Evolutionary conservation across 2,888 invertebrate genomes (phyloP), one percentile per base, ranked within the genome.

Genomic region (Rhodophaea formosa): DNA sequence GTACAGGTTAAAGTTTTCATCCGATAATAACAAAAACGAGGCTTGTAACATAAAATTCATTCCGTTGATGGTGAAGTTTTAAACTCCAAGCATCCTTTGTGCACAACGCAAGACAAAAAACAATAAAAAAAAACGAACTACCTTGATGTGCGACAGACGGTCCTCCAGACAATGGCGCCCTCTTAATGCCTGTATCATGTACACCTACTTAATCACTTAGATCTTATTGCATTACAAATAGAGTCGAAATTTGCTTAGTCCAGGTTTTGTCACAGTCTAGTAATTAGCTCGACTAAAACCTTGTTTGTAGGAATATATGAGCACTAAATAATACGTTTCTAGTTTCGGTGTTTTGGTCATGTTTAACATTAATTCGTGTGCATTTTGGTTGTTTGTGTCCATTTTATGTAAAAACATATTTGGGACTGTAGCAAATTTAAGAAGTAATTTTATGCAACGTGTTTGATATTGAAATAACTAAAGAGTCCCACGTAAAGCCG

Each of bases 61-160:
- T 51, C 35, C 35, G 51, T 23, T 55, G 60, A 63, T 59, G 57
- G 58, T 59, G 54, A 55, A 16, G 56, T 53, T 45, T 54, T 32
- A 43, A 43, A 53, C 47, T 57, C 56, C 59, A 58, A 14, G 30
- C 44, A 15, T 46, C 49, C 23, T 39, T 51, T 45, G 55, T 53
- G 30, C 45, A 56, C 57, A 58, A 35, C 59, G 59, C 61, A 62
- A 65, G 62, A 70, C 68, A 77, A 77, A 75, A 81, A 82, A 80
- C 75, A 78, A 83, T 82, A 86, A 86, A 88, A 85, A n/a, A 86
- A 83, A 77, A 76, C 72, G 73, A 51, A 51, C 51, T 16, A 68
- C 79, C 86, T 86, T 83, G 83, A 84, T 81, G 81, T 75, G 70
- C 82, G 85, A 82, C 86, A 85, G 86, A 83, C 84, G 77, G 74